Percentiles rank a stretch among this genome's conserved stretches.
phyloP scores from a whole-genome alignment of 2,113 vertebrate genomes.

The Puntigrus tetrazona region DNA sequence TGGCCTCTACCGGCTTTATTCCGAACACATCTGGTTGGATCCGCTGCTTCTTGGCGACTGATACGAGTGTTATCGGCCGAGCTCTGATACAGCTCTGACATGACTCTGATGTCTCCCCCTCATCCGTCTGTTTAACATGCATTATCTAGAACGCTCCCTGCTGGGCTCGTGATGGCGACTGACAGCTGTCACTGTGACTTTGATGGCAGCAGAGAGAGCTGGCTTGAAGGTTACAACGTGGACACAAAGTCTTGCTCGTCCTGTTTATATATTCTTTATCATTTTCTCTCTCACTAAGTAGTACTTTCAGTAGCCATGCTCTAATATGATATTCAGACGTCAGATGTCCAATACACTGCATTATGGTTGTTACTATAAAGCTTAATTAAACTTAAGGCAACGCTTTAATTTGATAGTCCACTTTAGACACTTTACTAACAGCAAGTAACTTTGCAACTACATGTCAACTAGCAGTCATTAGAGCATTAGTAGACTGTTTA shows the following conservation, averaged over 20 bases:
- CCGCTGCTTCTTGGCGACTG: not conserved
- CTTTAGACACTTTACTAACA: no score
- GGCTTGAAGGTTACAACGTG: not conserved
- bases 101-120: not conserved
- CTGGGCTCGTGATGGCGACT: not conserved
- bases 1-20: not conserved
- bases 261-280: not conserved
- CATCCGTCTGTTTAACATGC: not conserved
- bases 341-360: no score
- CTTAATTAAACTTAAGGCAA: no score
- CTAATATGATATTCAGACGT: not conserved
- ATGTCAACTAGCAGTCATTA: no score
- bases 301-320: not conserved
- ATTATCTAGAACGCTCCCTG: not conserved
- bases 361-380: no score
- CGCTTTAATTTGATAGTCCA: no score
- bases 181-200: slow-evolving; percentile 20
- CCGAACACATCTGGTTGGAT: not conserved
- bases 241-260: not conserved
- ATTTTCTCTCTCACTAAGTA: not conserved
- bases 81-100: not conserved
- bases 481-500: no score
- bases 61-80: not conserved
- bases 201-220: not conserved
- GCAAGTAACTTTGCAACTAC: no score